Evolutionary conservation across 2,888 invertebrate species (phyloP).

Genomic region (Eupeodes luniger): DNA sequence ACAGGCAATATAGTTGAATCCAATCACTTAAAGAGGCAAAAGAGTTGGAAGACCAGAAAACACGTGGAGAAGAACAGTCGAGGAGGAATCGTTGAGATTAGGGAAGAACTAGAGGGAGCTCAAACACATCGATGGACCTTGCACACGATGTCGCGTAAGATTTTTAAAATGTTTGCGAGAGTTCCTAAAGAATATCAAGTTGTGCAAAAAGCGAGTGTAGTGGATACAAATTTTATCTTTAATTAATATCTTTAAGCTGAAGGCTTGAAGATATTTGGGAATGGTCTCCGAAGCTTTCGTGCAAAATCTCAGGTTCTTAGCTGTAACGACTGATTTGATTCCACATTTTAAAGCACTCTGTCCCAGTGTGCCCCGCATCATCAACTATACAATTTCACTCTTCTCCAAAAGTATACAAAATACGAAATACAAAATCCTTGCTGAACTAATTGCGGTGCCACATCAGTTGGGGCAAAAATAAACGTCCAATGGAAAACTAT

Average conservation of each 20-base stretch:
- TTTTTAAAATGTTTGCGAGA: too few species aligned
- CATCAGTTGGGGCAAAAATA: slow-evolving; percentile 33
- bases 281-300: neutral
- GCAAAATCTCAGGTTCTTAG: neutral
- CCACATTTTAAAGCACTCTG: neutral
- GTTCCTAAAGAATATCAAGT: too few species aligned
- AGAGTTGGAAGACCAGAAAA: neutral
- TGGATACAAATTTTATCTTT: too few species aligned
- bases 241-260: too few species aligned
- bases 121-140: too few species aligned
- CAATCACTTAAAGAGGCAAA: too few species aligned
- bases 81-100: too few species aligned
- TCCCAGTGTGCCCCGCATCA: neutral
- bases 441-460: slow-evolving; percentile 65
- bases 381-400: neutral
- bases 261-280: neutral
- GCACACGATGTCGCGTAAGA: too few species aligned
- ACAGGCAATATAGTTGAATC: too few species aligned
- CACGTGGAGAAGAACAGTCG: too few species aligned
- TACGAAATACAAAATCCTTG: slow-evolving; percentile 25
- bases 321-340: neutral
- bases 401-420: neutral
- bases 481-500: slow-evolving; percentile 58
- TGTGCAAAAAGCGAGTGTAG: too few species aligned
- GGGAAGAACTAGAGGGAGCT: too few species aligned